A percentile compares a stretch with the other conserved stretches of the same genome.
Conservation (phyloP, 2,888 invertebrate genomes). For the Caenorhabditis parvicauda region DNA sequence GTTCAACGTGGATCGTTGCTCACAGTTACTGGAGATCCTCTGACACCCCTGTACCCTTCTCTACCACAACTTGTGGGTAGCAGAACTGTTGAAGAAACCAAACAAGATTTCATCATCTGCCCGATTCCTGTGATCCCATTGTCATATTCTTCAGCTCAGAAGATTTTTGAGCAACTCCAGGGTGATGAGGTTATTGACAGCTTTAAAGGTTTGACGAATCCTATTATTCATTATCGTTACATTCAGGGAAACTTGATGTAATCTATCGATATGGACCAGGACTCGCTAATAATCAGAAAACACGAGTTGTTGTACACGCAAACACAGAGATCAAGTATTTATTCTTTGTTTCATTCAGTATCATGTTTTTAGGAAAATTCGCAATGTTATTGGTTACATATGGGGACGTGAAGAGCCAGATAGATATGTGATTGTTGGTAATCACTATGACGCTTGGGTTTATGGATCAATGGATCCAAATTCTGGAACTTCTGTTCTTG, state of each 20-base stretch:
- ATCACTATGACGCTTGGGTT: slow-evolving; percentile 68
- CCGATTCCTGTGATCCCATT: slow-evolving; percentile 65
- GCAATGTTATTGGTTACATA: slow-evolving; percentile 63
- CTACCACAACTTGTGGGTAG: slow-evolving; percentile 60
- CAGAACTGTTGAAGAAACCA: slow-evolving; percentile 22
- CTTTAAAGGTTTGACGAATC: slow-evolving; percentile 52
- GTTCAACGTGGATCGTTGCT: slow-evolving; percentile 65
- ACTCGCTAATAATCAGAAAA: slow-evolving; percentile 43
- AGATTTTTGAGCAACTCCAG: slow-evolving; percentile 42
- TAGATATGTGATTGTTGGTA: slow-evolving; percentile 67
- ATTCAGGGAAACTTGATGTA: slow-evolving; percentile 26
- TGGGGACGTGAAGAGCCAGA: slow-evolving; percentile 64
- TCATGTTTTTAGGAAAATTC: slow-evolving; percentile 39
- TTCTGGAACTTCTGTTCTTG: slow-evolving; percentile 65
- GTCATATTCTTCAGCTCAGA: slow-evolving; percentile 63
- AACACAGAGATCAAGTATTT: slow-evolving; percentile 37
- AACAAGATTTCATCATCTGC: slow-evolving; percentile 7
- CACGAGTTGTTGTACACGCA: slow-evolving; percentile 43
- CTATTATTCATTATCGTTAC: background rate
- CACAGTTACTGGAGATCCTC: slow-evolving; percentile 65
- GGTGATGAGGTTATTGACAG: slow-evolving; percentile 58
- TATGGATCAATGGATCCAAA: slow-evolving; percentile 65
- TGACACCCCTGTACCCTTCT: slow-evolving; percentile 67
- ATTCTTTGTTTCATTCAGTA: background rate
- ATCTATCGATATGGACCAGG: slow-evolving; percentile 64